Base-by-base conservation (phyloP, 2,797 vertebrate species). In the Anisognathus igniventris region DNA sequence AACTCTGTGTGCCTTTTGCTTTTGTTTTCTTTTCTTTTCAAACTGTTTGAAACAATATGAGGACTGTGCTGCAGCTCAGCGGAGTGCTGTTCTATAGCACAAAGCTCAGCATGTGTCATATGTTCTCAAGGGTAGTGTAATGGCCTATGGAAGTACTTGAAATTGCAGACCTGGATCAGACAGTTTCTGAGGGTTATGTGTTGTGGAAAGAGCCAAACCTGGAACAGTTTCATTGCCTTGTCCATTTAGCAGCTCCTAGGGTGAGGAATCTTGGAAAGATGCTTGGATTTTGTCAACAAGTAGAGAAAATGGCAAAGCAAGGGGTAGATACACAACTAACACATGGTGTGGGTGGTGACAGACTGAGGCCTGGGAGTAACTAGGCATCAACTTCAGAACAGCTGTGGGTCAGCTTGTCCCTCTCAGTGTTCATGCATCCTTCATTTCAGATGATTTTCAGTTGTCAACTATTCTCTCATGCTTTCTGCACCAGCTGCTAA, bases 251-350 rank as follows among this genome's bases (percentile, higher is more conserved):
- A 85, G 12, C 27, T 47, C 11, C 9, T 42, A 27, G 25, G 54
- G 17, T 47, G 42, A 78, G 15, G 11, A 58, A 30, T 31, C 5
- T 42, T 47, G n/a, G 35, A 54, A 10, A 5, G 1, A 5, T 9
- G 5, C 62, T 65, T 66, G n/a, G 6, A 30, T 85, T 75, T 92
- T 79, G 27, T 28, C 3, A 3, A 50, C 4, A 35, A 39, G 31
- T 12, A 53, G 28, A 12, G 8, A 24, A 72, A 72, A 67, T 11
- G 4, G 31, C 9, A 86, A 56, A 81, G 51, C 0, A 0, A 27
- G 58, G 23, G 0, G 0, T 51, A 0, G 1, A 9, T 53, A 21
- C 2, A 44, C 22, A 37, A 5, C 1, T 42, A 57, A 42, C 2
- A 7, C 0, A 1, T 3, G 7, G 2, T 9, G 9, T 35, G 25